Percentiles rank a stretch among this genome's conserved stretches.
phyloP scores from a whole-genome alignment of 92 coral and sea anemone species.

The Zoanthus solanderi region DNA sequence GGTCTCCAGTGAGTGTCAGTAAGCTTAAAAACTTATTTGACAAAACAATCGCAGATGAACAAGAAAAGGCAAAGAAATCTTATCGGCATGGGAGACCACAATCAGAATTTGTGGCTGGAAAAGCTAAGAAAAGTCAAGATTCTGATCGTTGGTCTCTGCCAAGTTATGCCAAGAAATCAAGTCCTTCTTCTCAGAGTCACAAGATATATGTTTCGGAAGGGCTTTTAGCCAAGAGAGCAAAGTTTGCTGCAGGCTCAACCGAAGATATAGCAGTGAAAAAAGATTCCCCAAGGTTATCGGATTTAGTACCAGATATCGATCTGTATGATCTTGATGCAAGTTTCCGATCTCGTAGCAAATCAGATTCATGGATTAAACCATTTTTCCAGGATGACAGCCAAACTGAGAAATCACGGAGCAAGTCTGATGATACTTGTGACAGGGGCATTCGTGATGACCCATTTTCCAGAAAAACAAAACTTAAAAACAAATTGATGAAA shows the following conservation, averaged over 20 bases:
- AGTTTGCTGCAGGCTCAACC: constrained; percentile 71
- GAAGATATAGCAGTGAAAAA: constrained; percentile 72
- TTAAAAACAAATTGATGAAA: constrained; percentile 59
- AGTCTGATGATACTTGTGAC: constrained; percentile 51
- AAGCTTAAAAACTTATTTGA: constrained; percentile 85
- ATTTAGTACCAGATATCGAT: constrained; percentile 78
- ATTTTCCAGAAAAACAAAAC: constrained; percentile 53
- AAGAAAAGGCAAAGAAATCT: constrained; percentile 58
- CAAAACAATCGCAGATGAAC: constrained; percentile 76
- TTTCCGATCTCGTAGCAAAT: constrained; percentile 75
- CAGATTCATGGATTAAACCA: constrained; percentile 83
- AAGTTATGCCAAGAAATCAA: constrained; percentile 76
- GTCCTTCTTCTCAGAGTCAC: constrained; percentile 52
- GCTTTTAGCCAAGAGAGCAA: constrained; percentile 85
- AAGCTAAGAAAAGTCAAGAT: constrained; percentile 38
- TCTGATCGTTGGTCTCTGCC: constrained; percentile 88
- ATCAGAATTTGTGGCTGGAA: constrained; percentile 69
- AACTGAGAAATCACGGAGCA: constrained; percentile 57
- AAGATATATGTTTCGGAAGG: constrained; percentile 85
- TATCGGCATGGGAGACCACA: constrained; percentile 65
- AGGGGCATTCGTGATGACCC: constrained; percentile 70
- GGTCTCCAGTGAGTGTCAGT: constrained; percentile 77
- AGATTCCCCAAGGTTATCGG: constrained; percentile 73
- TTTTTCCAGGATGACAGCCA: constrained; percentile 42
- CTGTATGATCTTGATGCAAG: constrained; percentile 52